Percentiles rank a stretch among this genome's conserved stretches.
These are phyloP conservation scores for Falcunculus frontatus DNA, from an alignment of 2,113 vertebrate species.

Conservation along the genomic window DNA sequence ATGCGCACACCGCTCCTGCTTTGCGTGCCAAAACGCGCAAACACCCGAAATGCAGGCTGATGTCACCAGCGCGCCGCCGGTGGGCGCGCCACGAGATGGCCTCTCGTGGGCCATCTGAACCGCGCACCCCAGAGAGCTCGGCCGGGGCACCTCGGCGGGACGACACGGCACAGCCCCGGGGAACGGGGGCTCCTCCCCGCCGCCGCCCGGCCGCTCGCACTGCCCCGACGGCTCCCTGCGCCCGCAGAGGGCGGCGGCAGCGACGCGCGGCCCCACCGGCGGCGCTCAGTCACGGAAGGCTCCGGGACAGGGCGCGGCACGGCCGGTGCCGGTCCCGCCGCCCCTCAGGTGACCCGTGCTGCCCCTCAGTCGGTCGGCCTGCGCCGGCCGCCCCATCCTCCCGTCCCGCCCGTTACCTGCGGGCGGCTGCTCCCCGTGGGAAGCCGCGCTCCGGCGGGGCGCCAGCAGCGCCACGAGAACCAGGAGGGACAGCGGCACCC, in stretches of 20 bases:
- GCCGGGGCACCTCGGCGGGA: no score
- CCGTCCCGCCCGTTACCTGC: background rate
- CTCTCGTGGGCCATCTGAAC: background rate
- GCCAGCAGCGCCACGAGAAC: background rate
- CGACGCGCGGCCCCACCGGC: background rate
- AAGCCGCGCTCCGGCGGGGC: background rate
- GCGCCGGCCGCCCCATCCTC: background rate
- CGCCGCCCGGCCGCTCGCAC: background rate
- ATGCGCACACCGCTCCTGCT: accelerated
- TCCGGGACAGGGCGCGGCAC: background rate
- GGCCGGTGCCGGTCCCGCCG: background rate
- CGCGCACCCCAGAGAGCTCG: background rate
- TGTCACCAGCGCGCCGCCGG: background rate
- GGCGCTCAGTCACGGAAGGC: background rate
- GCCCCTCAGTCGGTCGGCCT: background rate
- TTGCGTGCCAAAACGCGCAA: accelerated
- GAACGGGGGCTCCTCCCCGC: background rate
- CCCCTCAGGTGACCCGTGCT: no score
- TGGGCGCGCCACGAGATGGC: accelerated
- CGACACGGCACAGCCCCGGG: accelerated
- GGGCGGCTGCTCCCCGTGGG: background rate
- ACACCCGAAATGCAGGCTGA: background rate
- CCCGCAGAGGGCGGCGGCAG: no score
- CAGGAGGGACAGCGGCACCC: background rate
- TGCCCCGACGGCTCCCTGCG: background rate